Evolutionary conservation across 2,797 vertebrate species (phyloP).

Genomic region (Malurus leucopterus): DNA sequence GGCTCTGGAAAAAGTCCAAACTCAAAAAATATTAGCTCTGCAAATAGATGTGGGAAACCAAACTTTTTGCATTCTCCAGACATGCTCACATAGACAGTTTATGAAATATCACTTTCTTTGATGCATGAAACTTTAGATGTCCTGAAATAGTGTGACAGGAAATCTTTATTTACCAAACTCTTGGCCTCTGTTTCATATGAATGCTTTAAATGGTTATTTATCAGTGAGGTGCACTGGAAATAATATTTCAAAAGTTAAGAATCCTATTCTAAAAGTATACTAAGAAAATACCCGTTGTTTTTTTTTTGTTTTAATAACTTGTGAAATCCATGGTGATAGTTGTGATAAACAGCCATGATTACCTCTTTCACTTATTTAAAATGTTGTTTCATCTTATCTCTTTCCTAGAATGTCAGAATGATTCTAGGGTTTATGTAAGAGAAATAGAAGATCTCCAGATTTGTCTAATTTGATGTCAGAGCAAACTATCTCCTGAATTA

Average conservation of each 20-base stretch:
- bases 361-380: conserved; percentile 6
- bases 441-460: not conserved
- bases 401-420: not conserved
- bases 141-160: not conserved
- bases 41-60: conserved; percentile 29
- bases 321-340: not conserved
- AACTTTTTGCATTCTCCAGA: not conserved
- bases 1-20: conserved; percentile 6
- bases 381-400: not conserved
- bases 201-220: not conserved
- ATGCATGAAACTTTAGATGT: not conserved
- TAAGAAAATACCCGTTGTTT: not conserved
- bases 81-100: not conserved
- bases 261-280: conserved; percentile 8
- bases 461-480: not conserved
- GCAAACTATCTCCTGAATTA: not conserved
- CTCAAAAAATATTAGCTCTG: not conserved
- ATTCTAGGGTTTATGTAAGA: not conserved
- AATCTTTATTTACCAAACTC: not conserved
- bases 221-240: not conserved
- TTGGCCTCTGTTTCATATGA: not conserved
- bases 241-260: conserved; percentile 23
- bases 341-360: not conserved
- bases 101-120: conserved; percentile 3
- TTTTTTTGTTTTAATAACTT: not conserved